phyloP scores from a whole-genome alignment of 1,140 invertebrate species.

The Pentalonia nigronervosa region DNA sequence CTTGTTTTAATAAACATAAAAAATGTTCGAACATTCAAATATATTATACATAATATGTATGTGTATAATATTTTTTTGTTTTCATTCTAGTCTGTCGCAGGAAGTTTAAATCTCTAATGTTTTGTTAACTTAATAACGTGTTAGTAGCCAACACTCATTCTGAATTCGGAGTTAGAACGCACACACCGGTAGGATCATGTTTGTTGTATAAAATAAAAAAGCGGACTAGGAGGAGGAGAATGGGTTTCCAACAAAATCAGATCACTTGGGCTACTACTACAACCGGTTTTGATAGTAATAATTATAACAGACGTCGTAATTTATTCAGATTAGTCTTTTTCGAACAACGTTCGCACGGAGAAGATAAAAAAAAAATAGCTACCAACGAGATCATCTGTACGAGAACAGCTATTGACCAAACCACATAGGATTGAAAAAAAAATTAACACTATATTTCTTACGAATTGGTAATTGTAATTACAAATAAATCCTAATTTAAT shows the following conservation, averaged over 20 bases:
- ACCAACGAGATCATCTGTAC: background rate
- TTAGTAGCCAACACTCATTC: constrained; percentile 34
- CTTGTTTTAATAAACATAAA: background rate
- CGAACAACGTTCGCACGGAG: constrained; percentile 22
- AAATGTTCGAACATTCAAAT: background rate
- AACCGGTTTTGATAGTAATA: constrained; percentile 54
- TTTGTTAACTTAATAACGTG: constrained; percentile 26
- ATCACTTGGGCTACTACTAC: constrained; percentile 14
- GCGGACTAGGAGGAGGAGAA: background rate
- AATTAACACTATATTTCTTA: constrained; percentile 1
- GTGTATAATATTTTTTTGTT: background rate
- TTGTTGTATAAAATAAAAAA: background rate
- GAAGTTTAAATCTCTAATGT: background rate
- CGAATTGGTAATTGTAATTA: background rate
- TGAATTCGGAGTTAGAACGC: background rate
- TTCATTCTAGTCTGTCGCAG: background rate
- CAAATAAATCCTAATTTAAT: background rate
- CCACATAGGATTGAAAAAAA: background rate
- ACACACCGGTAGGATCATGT: background rate
- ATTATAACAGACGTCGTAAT: constrained; percentile 56
- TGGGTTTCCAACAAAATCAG: constrained; percentile 47
- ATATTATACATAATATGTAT: background rate
- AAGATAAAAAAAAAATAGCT: constrained; percentile 7
- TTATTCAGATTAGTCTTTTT: constrained; percentile 51
- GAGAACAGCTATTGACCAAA: background rate